Evolutionary conservation across 2,797 vertebrate species (phyloP), one percentile per base, ranked within the genome.

Genomic region (Centroberyx gerrardi): DNA sequence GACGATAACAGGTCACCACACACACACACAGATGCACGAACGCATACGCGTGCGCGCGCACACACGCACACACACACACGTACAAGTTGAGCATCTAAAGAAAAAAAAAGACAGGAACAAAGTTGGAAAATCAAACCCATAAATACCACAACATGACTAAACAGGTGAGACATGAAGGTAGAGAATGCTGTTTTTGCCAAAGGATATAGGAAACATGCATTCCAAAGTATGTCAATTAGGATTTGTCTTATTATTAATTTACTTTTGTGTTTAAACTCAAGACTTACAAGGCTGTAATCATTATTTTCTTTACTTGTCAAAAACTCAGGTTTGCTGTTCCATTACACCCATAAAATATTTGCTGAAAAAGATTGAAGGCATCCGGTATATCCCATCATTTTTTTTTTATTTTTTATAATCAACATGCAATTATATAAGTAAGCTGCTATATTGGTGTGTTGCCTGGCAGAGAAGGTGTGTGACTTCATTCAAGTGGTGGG

Each of bases 141-240:
- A 94, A 95, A 95, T 95, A 93, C 93, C 91, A 90, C 87, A 77
- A 93, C 95, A 89, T 93, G 93, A 95, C 91, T 87, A 93, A 93
- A 95, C 94, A 94, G 91, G 93, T 64, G 82, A 77, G 82, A 89
- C 84, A 85, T 86, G 85, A 88, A 89, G 83, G 81, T 88, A 85
- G 75, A 83, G 87, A 88, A 91, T 89, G 87, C 72, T 59, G 74
- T 86, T 85, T 22, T 87, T 62, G 84, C 92, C 86, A 87, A 82
- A 87, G 91, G 90, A 87, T 80, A 90, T 90, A 64, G 60, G 75
- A 89, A 88, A 88, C 82, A 65, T 8, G 15, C 90, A 92, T 93
- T 91, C 87, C 88, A 84, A 10, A 17, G 65, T 74, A 52, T 74
- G 75, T 62, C 60, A 82, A 86, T 88, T 83, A 77, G 17, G 62